Percentiles rank a stretch among this genome's conserved stretches.
Evolutionary conservation across 2,113 vertebrate genomes (phyloP).

Genomic region (Perognathus longimembris): DNA sequence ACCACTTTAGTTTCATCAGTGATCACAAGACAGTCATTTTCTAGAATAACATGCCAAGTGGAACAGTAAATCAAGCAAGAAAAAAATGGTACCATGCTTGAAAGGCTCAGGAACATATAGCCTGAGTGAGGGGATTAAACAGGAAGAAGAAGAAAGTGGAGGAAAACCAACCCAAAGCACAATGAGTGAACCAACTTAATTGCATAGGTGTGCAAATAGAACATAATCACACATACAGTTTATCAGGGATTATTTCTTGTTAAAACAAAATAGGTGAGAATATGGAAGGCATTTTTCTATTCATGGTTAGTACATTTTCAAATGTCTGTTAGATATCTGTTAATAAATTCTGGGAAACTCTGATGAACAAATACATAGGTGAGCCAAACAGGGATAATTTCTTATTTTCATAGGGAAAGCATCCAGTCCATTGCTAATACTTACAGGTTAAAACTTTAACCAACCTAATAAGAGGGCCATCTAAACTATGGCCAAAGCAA

Average conservation of each 20-base stretch:
- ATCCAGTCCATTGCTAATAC: neutral
- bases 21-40: neutral
- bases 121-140: neutral
- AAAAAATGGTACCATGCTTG: neutral
- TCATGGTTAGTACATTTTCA: neutral
- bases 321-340: neutral
- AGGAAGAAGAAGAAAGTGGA: neutral
- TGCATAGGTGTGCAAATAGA: neutral
- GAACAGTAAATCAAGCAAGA: neutral
- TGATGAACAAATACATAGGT: neutral
- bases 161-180: neutral
- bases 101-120: neutral
- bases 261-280: neutral
- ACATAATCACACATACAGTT: neutral
- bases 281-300: neutral
- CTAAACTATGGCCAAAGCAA: neutral
- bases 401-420: neutral
- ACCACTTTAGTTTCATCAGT: neutral
- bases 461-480: neutral
- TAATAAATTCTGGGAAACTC: neutral
- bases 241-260: neutral
- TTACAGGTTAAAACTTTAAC: no score
- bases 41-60: neutral
- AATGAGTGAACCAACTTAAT: neutral
- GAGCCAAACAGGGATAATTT: neutral